Evolutionary conservation across 2,113 vertebrate species (phyloP), one percentile per base, ranked within the genome.

Genomic region (Hippocampus abdominalis): DNA sequence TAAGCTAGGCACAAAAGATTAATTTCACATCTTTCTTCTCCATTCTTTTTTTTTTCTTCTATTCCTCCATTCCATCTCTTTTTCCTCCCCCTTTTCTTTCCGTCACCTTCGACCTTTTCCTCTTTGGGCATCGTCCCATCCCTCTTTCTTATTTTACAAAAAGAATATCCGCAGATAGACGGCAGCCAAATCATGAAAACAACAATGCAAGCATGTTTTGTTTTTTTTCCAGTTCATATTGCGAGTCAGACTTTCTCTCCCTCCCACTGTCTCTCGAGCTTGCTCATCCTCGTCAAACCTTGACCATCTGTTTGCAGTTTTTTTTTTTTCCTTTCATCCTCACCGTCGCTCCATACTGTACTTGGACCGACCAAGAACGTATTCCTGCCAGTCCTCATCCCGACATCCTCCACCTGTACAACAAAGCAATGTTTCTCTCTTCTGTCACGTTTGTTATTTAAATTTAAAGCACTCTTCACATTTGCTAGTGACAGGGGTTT

Each of bases 1-100:
- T 96, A 95, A 96, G 94, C 94, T 94, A 93, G 91, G 94, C 95
- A 98, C 96, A 97, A 98, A 98, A 98, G 97, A 99, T 98, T 99
- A 96, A 98, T 98, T 98, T 98, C 96, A 96, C 95, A 96, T 94
- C 92, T 95, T 94, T 93, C 94, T 94, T 89, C 90, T 82, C 68
- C 84, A 85, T 70, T 36, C 61, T 61, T 68, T 66, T 62, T 75
- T 68, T 77, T 64, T 66, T 69, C 18, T 74, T 73, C 51, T 60
- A 71, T 36, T 36, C 32, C 66, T 60, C 68, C 69, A 56, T 23
- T 74, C 67, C 93, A 87, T 92, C 89, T 67, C 84, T 90, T 71
- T 61, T 69, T 27, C 51, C 68, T 59, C 48, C 32, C 11, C 21
- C 21, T 32, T 90, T 91, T 92, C 92, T 88, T 90, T 88, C 61